These are phyloP conservation scores for Dolichomitus sp. DNA, from an alignment of 2,888 invertebrate species.

Conservation along the genomic window DNA sequence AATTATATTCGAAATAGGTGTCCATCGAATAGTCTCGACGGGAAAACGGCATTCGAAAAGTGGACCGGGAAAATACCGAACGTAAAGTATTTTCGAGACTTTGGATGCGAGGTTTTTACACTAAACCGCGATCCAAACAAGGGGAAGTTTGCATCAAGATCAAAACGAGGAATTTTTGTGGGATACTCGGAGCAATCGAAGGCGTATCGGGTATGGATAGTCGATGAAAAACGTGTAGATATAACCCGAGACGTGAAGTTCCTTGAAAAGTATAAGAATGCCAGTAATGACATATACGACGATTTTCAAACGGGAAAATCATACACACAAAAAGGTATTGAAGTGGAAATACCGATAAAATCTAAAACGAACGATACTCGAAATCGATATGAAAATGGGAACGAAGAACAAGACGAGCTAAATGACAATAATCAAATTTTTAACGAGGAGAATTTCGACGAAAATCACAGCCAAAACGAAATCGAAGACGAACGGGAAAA, in stretches of 20 bases:
- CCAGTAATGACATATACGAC: background rate
- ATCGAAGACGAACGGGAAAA: background rate
- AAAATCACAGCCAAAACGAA: too few relatives aligned
- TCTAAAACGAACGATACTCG: too few relatives aligned
- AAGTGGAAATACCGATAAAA: background rate
- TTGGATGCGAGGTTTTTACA: constrained; percentile 65
- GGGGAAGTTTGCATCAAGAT: constrained; percentile 62
- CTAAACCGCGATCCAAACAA: constrained; percentile 47
- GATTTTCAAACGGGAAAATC: background rate
- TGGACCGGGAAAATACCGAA: constrained; percentile 65
- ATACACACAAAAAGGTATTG: background rate
- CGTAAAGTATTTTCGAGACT: constrained; percentile 68
- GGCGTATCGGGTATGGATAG: constrained; percentile 64
- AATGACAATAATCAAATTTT: too few relatives aligned
- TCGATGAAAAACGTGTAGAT: constrained; percentile 29
- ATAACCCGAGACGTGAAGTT: constrained; percentile 64
- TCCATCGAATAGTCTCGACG: constrained; percentile 61
- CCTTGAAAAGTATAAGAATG: background rate
- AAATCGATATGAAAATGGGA: too few relatives aligned
- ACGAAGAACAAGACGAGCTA: too few relatives aligned
- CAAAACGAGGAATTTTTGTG: constrained; percentile 57
- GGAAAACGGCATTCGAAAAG: constrained; percentile 68
- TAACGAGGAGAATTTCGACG: too few relatives aligned
- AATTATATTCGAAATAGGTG: constrained; percentile 75
- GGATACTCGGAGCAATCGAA: constrained; percentile 66